Base-by-base conservation (phyloP, 92 coral and sea anemone species). In the Parazoanthus swiftii region DNA sequence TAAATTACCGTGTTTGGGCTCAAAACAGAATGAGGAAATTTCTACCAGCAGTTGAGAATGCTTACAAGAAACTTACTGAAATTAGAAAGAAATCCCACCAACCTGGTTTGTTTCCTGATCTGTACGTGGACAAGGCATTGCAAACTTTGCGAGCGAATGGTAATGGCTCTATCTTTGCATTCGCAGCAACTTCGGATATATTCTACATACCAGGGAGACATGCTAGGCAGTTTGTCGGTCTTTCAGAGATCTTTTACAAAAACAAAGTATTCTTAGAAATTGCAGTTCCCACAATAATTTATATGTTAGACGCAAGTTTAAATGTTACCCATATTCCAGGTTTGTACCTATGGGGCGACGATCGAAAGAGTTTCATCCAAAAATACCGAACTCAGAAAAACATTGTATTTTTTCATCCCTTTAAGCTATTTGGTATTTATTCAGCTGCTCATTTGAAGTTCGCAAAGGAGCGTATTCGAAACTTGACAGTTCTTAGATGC, bases 251-350 rank as follows among this genome's bases (percentile, higher is more conserved):
- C 3, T 89, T 89, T 74, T 82, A 51, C 50, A 82, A 74, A 20
- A 54, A 59, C 51, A 56, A 65, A 2, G 91, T 89, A 4, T 89
- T 89, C 81, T 66, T 89, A 43, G 91, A 89, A 58, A 89, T 89
- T 37, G 91, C 91, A 38, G 86, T 89, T 58, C 91, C 91, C 39
- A 82, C 82, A 51, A 89, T 89, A 6, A 35, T 82, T 6, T 82
- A 76, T 23, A 82, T 89, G 79, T 80, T 89, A 29, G 91, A 74
- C 67, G 15, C 20, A 15, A 82, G 59, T 21, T 66, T 76, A 23
- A 82, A 82, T 38, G 25, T 23, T 42, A 21, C 66, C 23, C 74
- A 67, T 39, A 76, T 76, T 37, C 80, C 50, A 76, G 80, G 80
- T 18, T 76, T 76, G 54, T 76, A 76, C 29, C 58, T 76, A 14